Conservation (phyloP, 1,140 invertebrate genomes). For the Diplogasteroides magnus region DNA sequence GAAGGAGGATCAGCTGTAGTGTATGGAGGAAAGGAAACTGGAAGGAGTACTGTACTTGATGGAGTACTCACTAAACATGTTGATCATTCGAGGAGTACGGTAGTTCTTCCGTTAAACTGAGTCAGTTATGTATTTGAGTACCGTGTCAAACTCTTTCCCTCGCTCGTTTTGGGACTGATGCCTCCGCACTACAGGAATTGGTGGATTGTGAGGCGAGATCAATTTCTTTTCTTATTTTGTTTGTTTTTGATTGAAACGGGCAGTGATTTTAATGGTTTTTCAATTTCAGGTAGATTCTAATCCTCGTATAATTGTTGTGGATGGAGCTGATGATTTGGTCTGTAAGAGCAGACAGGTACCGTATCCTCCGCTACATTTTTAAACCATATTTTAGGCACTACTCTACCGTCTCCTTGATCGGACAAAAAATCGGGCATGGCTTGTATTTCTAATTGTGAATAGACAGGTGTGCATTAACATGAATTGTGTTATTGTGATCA, state of each 20-base stretch:
- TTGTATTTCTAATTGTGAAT: constrained; percentile 8
- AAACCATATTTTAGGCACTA: too few relatives aligned
- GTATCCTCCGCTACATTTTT: too few relatives aligned
- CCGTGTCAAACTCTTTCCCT: neutral
- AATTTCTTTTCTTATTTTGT: neutral
- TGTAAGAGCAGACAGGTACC: neutral
- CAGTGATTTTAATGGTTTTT: too few relatives aligned
- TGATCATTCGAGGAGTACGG: neutral
- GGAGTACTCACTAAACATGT: neutral
- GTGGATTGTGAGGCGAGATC: neutral
- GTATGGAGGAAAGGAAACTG: neutral
- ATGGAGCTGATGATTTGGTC: constrained; percentile 1
- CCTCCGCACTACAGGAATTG: neutral
- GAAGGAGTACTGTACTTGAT: neutral
- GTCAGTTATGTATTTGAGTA: neutral
- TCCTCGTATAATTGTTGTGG: constrained; percentile 3
- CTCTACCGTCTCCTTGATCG: constrained; percentile 5
- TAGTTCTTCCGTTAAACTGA: neutral
- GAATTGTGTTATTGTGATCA: neutral
- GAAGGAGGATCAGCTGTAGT: constrained; percentile 1
- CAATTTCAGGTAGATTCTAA: too few relatives aligned
- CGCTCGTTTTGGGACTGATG: constrained; percentile 4
- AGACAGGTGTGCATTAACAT: neutral
- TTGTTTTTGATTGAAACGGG: neutral
- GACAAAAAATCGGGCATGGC: neutral